Evolutionary conservation across 2,888 invertebrate genomes (phyloP), one percentile per base, ranked within the genome.

Genomic region (Exocentrus adspersus): DNA sequence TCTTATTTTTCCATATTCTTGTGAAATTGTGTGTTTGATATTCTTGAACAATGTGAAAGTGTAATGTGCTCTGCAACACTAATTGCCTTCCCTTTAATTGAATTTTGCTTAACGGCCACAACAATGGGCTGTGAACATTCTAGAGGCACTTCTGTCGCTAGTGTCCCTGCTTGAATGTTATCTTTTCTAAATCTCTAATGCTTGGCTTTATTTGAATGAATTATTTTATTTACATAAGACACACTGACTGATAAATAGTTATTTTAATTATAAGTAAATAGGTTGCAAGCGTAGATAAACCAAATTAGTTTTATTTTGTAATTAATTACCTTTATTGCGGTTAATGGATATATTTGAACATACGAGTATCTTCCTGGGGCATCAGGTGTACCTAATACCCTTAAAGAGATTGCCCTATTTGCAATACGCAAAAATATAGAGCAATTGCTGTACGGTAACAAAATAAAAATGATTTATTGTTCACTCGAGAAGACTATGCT

Each of bases 381-480:
- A n/a, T n/a, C n/a, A n/a, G n/a, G n/a, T n/a, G n/a, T n/a, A n/a
- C n/a, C n/a, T n/a, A n/a, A n/a, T n/a, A n/a, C n/a, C n/a, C 3
- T 24, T 24, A 24, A 5, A 24, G 7, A 24, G 4, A 24, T 37
- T 37, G n/a, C 12, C 5, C 14, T 37, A 37, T 12, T n/a, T 37
- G n/a, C 12, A 12, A n/a, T 1, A 37, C n/a, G 14, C n/a, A 12
- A 37, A 37, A n/a, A n/a, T 43, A 7, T 43, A 14, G 9, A 43
- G 16, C 43, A 19, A 9, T 2, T 10, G 1, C 19, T 17, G 9
- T n/a, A 37, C 37, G 2, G 12, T 19, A 43, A 17, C 17, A 14
- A 14, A 43, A 9, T 19, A 43, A 43, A 43, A 43, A 43, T 43
- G 43, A 43, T 43, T 43, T 43, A 43, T 43, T 17, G 43, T 43